Base-by-base conservation (phyloP, 2,113 vertebrate species). In the Trogon surrucura region DNA sequence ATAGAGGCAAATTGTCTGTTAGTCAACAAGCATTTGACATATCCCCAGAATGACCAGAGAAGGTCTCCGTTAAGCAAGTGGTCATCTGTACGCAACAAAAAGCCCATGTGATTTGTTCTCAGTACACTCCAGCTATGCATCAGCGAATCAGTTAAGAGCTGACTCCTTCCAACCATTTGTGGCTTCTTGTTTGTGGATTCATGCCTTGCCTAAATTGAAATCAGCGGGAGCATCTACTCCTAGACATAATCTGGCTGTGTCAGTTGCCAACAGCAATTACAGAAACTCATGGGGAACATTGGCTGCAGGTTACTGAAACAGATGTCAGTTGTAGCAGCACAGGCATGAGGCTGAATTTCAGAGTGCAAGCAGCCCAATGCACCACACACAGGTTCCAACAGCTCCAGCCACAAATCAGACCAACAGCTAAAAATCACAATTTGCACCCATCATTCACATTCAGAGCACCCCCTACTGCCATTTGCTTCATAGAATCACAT, bases 121-220 rank as follows among this genome's bases (percentile, higher is more conserved):
- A 41, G 73, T 26, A 72, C 26, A 64, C 16, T 34, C 45, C 41
- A 48, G 27, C 21, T 53, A 57, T 6, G 62, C 25, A 71, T 61
- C 87, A 66, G 48, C 47, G 57, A 78, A 90, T 74, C 75, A 92
- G 58, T 57, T 48, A 80, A 45, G 50, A 90, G 51, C 48, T 91
- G 64, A 90, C 67, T 94, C 64, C 53, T 83, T 96, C 85, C 85
- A 91, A 30, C 64, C 1, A 0, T 86, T 93, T 57, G 79, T 66
- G 26, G 65, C 41, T 84, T 78, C 82, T 78, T 93, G 92, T 95
- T 97, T 96, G 92, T 93, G 90, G 88, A 96, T 86, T 86, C 93
- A 78, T 84, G 92, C 92, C 83, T 96, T 75, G 90, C 75, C 77
- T 96, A 97, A 97, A 96, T 94, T 95, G 96, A 94, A 95, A 96